Conservation (phyloP, 2,113 vertebrate species). For the Poecilia latipinna region DNA sequence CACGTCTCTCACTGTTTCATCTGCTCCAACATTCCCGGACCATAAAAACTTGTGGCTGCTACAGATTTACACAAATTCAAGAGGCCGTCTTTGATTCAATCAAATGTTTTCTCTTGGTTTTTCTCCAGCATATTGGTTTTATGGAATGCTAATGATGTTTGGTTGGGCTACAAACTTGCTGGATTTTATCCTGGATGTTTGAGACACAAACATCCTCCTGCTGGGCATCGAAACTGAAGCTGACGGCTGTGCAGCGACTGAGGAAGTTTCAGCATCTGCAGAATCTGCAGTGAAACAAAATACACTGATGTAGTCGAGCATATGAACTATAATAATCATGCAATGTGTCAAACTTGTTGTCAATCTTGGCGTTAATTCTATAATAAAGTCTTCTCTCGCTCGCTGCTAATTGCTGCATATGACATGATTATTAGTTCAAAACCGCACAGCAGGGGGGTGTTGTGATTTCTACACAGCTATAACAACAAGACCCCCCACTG, state of each 20-base stretch:
- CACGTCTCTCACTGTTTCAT: slow-evolving; percentile 32
- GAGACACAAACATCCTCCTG: neutral
- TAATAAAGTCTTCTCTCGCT: neutral
- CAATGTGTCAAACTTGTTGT: neutral
- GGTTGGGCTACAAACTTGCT: neutral
- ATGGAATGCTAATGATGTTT: neutral
- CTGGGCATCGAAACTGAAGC: neutral
- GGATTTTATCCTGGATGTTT: neutral
- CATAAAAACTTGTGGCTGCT: slow-evolving; percentile 29
- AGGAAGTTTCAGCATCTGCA: neutral
- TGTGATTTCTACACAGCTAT: neutral
- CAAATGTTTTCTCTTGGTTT: neutral
- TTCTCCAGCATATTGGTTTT: neutral
- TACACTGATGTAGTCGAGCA: neutral
- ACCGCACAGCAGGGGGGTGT: neutral
- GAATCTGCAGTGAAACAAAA: neutral
- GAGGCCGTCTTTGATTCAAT: slow-evolving; percentile 2
- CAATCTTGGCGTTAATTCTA: neutral
- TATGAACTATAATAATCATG: neutral
- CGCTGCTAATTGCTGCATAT: neutral
- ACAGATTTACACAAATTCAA: slow-evolving; percentile 4
- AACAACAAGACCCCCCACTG: neutral
- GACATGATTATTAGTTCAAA: neutral
- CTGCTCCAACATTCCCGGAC: slow-evolving; percentile 19
- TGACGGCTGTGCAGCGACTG: neutral